Conservation (phyloP, 1,140 invertebrate genomes). For the Bombus picipes region DNA sequence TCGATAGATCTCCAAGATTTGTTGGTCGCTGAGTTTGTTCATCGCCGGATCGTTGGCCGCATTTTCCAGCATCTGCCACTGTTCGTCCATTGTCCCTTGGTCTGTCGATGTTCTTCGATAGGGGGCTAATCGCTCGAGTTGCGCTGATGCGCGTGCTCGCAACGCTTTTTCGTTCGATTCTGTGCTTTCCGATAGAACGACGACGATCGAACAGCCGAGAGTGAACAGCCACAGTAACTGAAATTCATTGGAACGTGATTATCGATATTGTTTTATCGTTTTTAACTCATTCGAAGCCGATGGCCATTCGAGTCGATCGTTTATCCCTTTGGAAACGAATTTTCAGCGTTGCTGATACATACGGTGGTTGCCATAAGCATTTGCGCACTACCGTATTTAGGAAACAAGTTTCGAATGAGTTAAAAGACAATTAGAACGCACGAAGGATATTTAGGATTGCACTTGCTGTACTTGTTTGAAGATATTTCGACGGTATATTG, state of each 20-base stretch:
- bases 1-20: constrained; percentile 51
- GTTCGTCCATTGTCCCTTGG: not conserved
- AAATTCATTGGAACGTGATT: constrained; percentile 24
- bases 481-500: not conserved
- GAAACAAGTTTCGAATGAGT: not conserved
- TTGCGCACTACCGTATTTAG: no score
- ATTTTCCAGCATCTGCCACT: constrained; percentile 9
- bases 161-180: constrained; percentile 55
- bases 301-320: no score
- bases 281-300: no score
- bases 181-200: constrained; percentile 43
- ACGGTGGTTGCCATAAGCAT: no score
- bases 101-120: constrained; percentile 64
- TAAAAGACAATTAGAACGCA: not conserved
- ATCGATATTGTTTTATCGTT: not conserved
- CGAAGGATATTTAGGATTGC: no score
- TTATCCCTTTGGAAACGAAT: no score
- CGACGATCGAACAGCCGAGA: constrained; percentile 62
- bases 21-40: constrained; percentile 13
- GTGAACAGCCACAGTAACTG: constrained; percentile 74
- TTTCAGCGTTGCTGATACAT: no score
- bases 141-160: constrained; percentile 70
- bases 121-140: constrained; percentile 75
- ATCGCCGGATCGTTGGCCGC: not conserved
- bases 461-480: no score